Evolutionary conservation across 1,140 invertebrate genomes (phyloP).

Genomic region (Camponotus pennsylvanicus): DNA sequence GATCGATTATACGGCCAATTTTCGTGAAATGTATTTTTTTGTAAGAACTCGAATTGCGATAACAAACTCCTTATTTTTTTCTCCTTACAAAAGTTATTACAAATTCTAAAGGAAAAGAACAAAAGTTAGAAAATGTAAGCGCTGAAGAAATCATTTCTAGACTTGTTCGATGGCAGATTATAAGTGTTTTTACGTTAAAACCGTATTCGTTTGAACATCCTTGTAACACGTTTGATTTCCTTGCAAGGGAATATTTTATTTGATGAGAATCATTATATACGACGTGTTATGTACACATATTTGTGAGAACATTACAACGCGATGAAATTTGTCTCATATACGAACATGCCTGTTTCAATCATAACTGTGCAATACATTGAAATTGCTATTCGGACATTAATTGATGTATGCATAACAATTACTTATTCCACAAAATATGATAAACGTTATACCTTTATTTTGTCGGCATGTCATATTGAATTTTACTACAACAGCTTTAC

Average conservation of each 20-base stretch:
- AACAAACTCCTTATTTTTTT: slow-evolving; percentile 57
- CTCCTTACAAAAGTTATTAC: background rate
- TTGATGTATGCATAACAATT: slow-evolving; percentile 3
- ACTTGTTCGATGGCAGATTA: slow-evolving; percentile 32
- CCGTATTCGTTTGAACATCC: slow-evolving; percentile 20
- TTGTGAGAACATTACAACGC: slow-evolving; percentile 12
- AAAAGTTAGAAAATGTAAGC: background rate
- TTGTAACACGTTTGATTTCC: slow-evolving; percentile 50
- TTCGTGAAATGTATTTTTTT: slow-evolving; percentile 28
- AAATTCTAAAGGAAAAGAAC: background rate
- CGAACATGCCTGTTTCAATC: slow-evolving; percentile 53
- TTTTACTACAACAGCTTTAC: background rate
- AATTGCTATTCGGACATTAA: slow-evolving; percentile 46
- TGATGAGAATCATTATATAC: slow-evolving; percentile 18
- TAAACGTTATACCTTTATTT: background rate
- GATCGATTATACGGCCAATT: slow-evolving; percentile 45
- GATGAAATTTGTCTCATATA: slow-evolving; percentile 25
- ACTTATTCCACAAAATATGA: slow-evolving; percentile 33
- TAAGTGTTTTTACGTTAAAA: slow-evolving; percentile 34
- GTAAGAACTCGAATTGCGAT: slow-evolving; percentile 66
- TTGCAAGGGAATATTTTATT: slow-evolving; percentile 46
- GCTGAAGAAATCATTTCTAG: slow-evolving; percentile 19
- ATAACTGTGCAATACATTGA: slow-evolving; percentile 32
- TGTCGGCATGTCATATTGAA: background rate
- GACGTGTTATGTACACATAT: slow-evolving; percentile 22